A percentile compares a stretch with the other conserved stretches of the same genome.
Conservation (phyloP, 2,797 vertebrate genomes). For the Trachops cirrhosus region DNA sequence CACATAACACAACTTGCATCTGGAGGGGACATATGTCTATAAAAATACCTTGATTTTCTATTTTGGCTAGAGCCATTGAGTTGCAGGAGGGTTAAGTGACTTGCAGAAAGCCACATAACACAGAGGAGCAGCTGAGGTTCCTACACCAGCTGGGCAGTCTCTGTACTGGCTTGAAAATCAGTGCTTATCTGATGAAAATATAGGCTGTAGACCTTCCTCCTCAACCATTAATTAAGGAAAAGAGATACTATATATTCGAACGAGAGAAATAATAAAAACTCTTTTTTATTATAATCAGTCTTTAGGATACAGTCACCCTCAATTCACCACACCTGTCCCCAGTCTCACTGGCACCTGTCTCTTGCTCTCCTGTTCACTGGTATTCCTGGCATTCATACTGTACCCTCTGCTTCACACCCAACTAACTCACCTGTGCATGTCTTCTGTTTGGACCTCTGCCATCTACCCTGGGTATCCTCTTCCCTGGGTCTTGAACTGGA, state of each 20-base stretch:
- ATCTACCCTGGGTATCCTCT: background rate
- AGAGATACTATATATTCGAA: background rate
- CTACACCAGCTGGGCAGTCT: background rate
- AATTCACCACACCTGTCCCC: background rate
- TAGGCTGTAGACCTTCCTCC: background rate
- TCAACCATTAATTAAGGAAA: background rate
- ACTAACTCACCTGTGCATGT: background rate
- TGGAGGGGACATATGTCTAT: background rate
- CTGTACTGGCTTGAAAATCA: background rate
- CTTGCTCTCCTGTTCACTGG: background rate
- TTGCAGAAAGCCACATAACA: background rate
- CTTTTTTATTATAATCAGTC: background rate
- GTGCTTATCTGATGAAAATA: background rate
- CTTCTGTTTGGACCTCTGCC: background rate
- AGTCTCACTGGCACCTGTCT: background rate
- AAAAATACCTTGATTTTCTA: background rate
- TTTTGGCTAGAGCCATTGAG: background rate
- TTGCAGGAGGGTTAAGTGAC: background rate
- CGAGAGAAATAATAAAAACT: background rate
- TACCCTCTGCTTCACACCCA: background rate
- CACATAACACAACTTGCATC: background rate
- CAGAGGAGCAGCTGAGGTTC: background rate
- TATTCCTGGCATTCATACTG: background rate
- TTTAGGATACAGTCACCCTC: background rate
- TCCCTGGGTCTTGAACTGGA: background rate